Evolutionary conservation across 2,797 vertebrate genomes (phyloP), one percentile per base, ranked within the genome.

Genomic region (Mormyrus proboscirostris): DNA sequence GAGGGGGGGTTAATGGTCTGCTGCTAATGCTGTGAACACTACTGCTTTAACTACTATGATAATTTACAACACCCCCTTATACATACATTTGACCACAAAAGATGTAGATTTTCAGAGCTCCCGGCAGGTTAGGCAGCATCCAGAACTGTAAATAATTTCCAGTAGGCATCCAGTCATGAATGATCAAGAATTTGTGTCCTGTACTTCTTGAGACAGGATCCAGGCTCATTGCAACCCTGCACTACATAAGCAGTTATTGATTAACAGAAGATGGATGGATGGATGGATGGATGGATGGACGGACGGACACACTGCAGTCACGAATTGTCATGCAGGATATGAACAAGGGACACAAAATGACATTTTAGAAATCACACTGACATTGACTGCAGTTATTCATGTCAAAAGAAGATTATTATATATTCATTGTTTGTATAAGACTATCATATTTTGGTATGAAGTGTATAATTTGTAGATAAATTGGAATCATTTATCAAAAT

Each of bases 401-500:
- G 41, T 89, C 51, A 82, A 12, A 44, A 57, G 25, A 53, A 51
- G 22, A 69, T 33, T 29, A 16, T 79, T 57, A 16, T 82, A 53
- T 22, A 55, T 89, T 83, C 38, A 59, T 53, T 83, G 50, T 79
- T n/a, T 59, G 88, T 38, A n/a, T 57, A 57, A n/a, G 51, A 53
- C 14, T 51, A 88, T 49, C 16, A 44, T 83, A 55, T 89, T 57
- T 83, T 41, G n/a, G 22, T 53, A 57, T 47, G 88, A 50, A 83
- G 50, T 89, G 33, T 62, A 53, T 85, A 47, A 85, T 89, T 85
- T 89, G 49, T 85, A 59, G 53, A 47, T 85, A 79, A 84, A 79
- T 88, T 9, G 49, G 47, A 79, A 29, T 79, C 49, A 88, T 55
- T 83, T 57, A 12, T 55, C 55, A 89, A 59, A 59, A 59, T 57